These are phyloP conservation scores for Psittacara wagleri DNA, from an alignment of 2,113 vertebrate genomes.

Conservation along the genomic window DNA sequence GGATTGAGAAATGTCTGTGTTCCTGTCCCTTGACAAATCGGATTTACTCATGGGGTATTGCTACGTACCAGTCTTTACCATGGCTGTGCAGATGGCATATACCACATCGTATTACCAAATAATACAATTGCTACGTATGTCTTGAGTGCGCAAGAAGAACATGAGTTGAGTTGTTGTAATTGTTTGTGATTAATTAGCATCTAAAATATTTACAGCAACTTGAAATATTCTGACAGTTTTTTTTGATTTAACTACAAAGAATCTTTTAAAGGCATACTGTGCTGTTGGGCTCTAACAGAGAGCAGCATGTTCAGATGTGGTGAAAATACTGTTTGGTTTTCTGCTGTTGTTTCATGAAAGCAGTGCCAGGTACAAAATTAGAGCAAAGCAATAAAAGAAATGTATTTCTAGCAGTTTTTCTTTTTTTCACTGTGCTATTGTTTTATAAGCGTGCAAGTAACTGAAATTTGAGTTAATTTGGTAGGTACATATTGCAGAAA, in stretches of 20 bases:
- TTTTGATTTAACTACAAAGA: background rate
- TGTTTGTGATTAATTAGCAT: background rate
- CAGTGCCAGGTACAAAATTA: background rate
- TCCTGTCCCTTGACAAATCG: background rate
- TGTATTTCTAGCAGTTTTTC: background rate
- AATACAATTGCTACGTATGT: background rate
- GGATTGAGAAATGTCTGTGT: background rate
- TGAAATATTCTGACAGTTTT: background rate
- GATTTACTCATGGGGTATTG: fast-evolving
- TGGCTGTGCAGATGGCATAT: background rate
- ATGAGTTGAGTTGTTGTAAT: background rate
- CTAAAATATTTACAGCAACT: background rate
- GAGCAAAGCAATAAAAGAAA: background rate
- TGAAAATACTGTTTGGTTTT: background rate
- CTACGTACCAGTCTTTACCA: fast-evolving
- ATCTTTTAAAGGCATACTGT: background rate
- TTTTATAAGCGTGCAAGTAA: background rate
- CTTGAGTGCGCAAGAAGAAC: background rate
- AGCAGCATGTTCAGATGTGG: background rate
- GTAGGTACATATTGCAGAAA: background rate
- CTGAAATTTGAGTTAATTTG: background rate
- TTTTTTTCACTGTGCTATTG: background rate
- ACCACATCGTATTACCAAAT: background rate
- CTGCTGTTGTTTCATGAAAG: background rate
- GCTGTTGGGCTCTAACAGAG: background rate